Evolutionary conservation across 2,113 vertebrate genomes (phyloP), one percentile per base, ranked within the genome.

Genomic region (Cyprinus carpio): DNA sequence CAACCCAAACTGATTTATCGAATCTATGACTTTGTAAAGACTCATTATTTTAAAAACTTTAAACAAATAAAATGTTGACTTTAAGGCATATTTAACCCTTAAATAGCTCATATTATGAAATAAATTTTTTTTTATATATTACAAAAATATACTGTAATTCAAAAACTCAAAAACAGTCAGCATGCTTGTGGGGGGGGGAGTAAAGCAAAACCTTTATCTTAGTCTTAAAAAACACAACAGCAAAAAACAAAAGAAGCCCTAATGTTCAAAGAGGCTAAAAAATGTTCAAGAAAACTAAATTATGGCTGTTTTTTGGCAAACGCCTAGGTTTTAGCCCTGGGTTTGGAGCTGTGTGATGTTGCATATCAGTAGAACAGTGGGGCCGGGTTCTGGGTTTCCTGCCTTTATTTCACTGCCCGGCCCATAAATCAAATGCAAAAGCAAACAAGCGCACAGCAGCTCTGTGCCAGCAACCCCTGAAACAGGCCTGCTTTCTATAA

Each of bases 401-500:
- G 91, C 74, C 89, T 90, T 92, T 91, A 87, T 90, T 89, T 84
- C 69, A 12, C 88, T 11, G n/a, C 76, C 51, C 85, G 86, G 86
- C 67, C 83, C 84, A 92, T 93, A 92, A 92, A 93, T 93, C 92
- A 93, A 88, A 88, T 82, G 49, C 65, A 87, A 90, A 90, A 56
- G 76, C 90, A 93, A 93, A 93, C 91, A 93, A 89, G 88, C 89
- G 90, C 87, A 92, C 84, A 85, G 86, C 84, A 86, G 82, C 81
- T 90, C 81, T 85, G 90, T 87, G 89, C 88, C 82, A 65, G 85
- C 88, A 91, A 89, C 81, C 40, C 71, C 86, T 85, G 88, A 93
- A 93, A 90, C 85, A 84, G 84, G 87, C 83, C 91, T 90, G 90
- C 89, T 89, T 92, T 92, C 90, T 86, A 89, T 90, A 92, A 93